These are phyloP conservation scores for Unio pictorum DNA, from an alignment of 2,888 invertebrate species.

Conservation along the genomic window DNA sequence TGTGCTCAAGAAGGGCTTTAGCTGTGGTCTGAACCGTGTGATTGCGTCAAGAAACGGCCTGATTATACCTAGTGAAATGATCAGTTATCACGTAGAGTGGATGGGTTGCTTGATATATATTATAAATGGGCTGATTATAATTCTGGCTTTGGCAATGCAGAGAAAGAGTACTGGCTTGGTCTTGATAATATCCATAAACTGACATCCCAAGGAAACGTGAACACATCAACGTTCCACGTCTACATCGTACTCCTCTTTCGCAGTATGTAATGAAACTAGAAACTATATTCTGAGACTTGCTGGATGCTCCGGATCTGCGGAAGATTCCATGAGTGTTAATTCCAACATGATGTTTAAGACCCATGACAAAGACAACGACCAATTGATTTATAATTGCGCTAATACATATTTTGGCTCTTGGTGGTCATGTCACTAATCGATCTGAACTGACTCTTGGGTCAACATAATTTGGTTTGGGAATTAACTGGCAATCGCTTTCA, in stretches of 20 bases:
- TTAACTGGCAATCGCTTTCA: slow-evolving; percentile 13
- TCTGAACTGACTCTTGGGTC: slow-evolving; percentile 14
- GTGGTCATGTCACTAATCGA: slow-evolving; percentile 21
- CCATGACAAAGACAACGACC: slow-evolving; percentile 12
- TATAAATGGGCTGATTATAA: slow-evolving; percentile 15
- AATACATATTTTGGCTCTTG: slow-evolving; percentile 11
- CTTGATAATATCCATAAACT: slow-evolving; percentile 8
- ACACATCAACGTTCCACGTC: background rate
- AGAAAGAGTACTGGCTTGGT: slow-evolving; percentile 19
- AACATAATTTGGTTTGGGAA: slow-evolving; percentile 5
- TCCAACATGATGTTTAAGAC: slow-evolving; percentile 11
- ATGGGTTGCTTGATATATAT: slow-evolving; percentile 12
- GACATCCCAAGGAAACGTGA: slow-evolving; percentile 3
- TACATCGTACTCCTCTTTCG: slow-evolving; percentile 9
- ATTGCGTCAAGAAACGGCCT: too few relatives aligned
- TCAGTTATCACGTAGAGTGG: slow-evolving; percentile 12
- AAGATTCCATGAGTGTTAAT: slow-evolving; percentile 7
- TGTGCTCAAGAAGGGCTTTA: too few relatives aligned
- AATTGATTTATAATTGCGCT: slow-evolving; percentile 9
- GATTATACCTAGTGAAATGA: too few relatives aligned
- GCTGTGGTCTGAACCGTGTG: too few relatives aligned
- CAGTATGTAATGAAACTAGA: slow-evolving; percentile 2
- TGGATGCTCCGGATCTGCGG: slow-evolving; percentile 12
- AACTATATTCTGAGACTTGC: slow-evolving; percentile 8
- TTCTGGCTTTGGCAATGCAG: slow-evolving; percentile 17